phyloP scores from a whole-genome alignment of 2,113 vertebrate genomes.

The Casuarius casuarius region DNA sequence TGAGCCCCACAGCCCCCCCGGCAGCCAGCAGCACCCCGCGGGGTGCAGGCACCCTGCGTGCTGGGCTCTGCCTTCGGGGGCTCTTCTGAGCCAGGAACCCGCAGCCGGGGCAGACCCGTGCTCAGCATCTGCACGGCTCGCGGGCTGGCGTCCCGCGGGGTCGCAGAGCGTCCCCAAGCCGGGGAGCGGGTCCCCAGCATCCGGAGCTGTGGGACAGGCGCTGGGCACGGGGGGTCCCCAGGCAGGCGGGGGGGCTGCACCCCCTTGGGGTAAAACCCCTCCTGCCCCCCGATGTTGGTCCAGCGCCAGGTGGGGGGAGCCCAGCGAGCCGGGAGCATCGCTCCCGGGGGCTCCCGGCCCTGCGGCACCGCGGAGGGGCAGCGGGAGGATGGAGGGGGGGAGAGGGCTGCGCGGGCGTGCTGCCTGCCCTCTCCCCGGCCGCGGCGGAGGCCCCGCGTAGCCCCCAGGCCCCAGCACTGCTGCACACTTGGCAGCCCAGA shows the following conservation, averaged over 20 bases:
- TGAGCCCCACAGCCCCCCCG: accelerated
- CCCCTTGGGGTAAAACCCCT: neutral
- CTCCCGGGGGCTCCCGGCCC: neutral
- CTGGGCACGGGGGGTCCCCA: neutral
- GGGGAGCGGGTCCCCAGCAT: neutral
- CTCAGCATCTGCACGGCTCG: neutral
- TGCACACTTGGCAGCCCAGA: neutral
- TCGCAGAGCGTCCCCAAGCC: neutral
- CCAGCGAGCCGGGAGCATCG: neutral
- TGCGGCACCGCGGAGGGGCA: too few species aligned
- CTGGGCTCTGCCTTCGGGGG: neutral
- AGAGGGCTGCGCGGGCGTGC: neutral
- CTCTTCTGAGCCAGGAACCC: accelerated
- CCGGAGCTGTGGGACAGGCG: too few species aligned
- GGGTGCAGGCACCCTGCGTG: too few species aligned
- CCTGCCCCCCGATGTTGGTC: accelerated
- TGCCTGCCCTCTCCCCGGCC: accelerated
- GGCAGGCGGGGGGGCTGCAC: too few species aligned
- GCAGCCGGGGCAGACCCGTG: neutral
- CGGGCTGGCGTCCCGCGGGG: neutral
- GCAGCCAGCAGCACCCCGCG: neutral
- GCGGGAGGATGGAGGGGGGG: neutral
- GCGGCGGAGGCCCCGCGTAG: neutral
- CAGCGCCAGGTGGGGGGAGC: neutral
- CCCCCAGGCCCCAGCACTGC: neutral